Evolutionary conservation across 2,888 invertebrate species (phyloP), one percentile per base, ranked within the genome.

Genomic region (Acanthosepion lycidas): DNA sequence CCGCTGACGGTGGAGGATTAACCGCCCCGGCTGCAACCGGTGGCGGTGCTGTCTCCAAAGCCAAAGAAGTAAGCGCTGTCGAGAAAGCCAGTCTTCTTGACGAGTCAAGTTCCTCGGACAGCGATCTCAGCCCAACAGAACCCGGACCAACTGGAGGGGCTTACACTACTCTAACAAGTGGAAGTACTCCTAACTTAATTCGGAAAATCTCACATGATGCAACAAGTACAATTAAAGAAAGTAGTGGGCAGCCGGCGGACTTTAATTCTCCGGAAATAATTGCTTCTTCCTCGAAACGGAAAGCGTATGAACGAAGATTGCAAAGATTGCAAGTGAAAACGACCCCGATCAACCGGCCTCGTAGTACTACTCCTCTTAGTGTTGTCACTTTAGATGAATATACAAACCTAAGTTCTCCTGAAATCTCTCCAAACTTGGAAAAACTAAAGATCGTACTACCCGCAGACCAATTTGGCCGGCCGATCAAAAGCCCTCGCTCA

Each of bases 401-500:
- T 95, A 96, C 96, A 42, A 95, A 94, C 91, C 95, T 96, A n/a
- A 96, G 96, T 94, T 96, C 96, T 15, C 97, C 97, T 42, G 96
- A 96, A 94, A 95, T 95, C 94, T 91, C 94, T 78, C 95, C 95
- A 33, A 95, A 94, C 20, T 94, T 95, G 91, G 96, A 96, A 94
- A 97, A 96, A 95, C 95, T 97, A 26, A 96, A 96, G 95, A 97
- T 97, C 51, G 96, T 96, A 55, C 95, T 97, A 51, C 97, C 97
- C 55, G 93, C 95, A 26, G 96, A 96, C n/a, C 97, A 97, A 94
- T 96, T 96, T 94, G 94, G 95, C 48, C 94, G 95, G 28, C 96
- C 95, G 94, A 95, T 95, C 20, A 96, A 95, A 95, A 96, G 96
- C 95, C 96, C 96, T 4, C 95, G 96, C 94, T 95, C 95, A 55